Evolutionary conservation across 2,888 invertebrate genomes (phyloP).

Genomic region (Unio delphinus): DNA sequence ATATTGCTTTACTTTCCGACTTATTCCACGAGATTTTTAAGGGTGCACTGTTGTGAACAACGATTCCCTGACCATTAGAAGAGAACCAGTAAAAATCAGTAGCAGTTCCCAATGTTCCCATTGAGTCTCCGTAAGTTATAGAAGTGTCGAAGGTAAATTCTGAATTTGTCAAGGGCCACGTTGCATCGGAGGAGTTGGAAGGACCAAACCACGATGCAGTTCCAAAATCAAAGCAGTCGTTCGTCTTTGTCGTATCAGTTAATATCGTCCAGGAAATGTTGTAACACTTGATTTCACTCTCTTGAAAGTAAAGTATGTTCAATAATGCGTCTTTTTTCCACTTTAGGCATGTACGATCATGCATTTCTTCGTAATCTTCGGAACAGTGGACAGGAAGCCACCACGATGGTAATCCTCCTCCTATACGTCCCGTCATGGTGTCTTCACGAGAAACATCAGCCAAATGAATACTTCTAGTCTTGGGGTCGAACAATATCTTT

Average conservation of each 20-base stretch:
- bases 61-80: slow-evolving; percentile 80
- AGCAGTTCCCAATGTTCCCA: slow-evolving; percentile 47
- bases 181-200: slow-evolving; percentile 39
- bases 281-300: slow-evolving; percentile 77
- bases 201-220: slow-evolving; percentile 62
- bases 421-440: slow-evolving; percentile 39
- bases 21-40: slow-evolving; percentile 86
- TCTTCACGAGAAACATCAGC: slow-evolving; percentile 31
- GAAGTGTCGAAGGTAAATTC: slow-evolving; percentile 42
- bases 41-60: slow-evolving; percentile 78
- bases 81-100: slow-evolving; percentile 77
- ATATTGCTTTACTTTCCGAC: slow-evolving; percentile 65
- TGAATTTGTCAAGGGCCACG: slow-evolving; percentile 44
- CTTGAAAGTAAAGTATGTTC: slow-evolving; percentile 41
- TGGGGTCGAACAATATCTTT: slow-evolving; percentile 54
- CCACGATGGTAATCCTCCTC: slow-evolving; percentile 52
- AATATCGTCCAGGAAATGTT: slow-evolving; percentile 87
- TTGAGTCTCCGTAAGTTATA: slow-evolving; percentile 36
- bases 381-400: slow-evolving; percentile 55
- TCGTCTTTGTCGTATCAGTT: slow-evolving; percentile 77
- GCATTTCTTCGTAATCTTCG: slow-evolving; percentile 40
- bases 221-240: slow-evolving; percentile 81
- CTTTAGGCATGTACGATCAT: slow-evolving; percentile 48
- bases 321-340: slow-evolving; percentile 57
- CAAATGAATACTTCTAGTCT: slow-evolving; percentile 34